Percentiles rank a stretch among this genome's conserved stretches.
Conservation (phyloP, 2,113 vertebrate species). For the Callipepla californica region DNA sequence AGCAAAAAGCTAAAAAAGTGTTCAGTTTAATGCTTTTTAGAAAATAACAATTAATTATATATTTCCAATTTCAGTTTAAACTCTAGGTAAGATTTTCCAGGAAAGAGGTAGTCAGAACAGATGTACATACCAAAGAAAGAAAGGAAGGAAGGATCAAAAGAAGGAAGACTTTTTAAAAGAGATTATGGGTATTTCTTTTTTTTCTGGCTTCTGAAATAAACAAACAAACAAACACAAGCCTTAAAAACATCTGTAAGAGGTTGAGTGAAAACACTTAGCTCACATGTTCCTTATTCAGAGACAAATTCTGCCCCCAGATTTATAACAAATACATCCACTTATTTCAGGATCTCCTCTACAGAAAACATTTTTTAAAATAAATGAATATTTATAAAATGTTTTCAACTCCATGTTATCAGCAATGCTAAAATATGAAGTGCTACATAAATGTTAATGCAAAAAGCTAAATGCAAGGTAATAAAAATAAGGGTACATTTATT, state of each 20-base stretch:
- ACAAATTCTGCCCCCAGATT: not conserved
- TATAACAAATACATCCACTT: not conserved
- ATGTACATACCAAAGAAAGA: too few relatives aligned
- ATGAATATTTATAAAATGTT: not conserved
- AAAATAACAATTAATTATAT: not conserved
- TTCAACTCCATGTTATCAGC: not conserved
- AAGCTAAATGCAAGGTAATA: not conserved
- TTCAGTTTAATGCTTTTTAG: not conserved
- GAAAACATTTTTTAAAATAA: accelerated
- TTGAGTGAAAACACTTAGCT: not conserved
- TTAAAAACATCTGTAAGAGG: not conserved
- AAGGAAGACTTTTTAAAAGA: not conserved
- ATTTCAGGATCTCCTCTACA: not conserved
- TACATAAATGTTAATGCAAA: not conserved
- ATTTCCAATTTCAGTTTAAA: not conserved
- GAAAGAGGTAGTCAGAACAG: not conserved
- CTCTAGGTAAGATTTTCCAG: not conserved
- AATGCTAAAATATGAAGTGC: not conserved
- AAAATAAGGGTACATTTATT: not conserved
- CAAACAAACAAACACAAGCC: not conserved
- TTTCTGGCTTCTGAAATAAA: not conserved
- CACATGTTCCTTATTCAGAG: not conserved
- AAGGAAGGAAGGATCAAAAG: too few relatives aligned
- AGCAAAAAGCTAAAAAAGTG: not conserved
- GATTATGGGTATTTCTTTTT: not conserved